Evolutionary conservation across 2,888 invertebrate species (phyloP).

Genomic region (Halocaridina rubra): DNA sequence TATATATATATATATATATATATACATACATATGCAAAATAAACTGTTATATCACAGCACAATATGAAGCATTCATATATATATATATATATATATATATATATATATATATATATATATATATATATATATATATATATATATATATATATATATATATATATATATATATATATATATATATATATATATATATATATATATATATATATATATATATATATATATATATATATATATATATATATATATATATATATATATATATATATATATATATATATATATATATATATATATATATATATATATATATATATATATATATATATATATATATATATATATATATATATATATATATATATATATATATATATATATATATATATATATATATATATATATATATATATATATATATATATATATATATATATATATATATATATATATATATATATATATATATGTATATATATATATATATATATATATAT

Average conservation of each 20-base stretch:
- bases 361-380: not conserved
- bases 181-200: not conserved
- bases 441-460: not conserved
- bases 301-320: not conserved
- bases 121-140: not conserved
- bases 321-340: not conserved
- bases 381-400: not conserved
- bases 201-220: not conserved
- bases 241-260: not conserved
- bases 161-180: not conserved
- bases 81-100: constrained; percentile 6
- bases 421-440: not conserved
- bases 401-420: not conserved
- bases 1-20: constrained; percentile 22
- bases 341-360: constrained; percentile 12
- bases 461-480: not conserved
- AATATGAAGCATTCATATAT: not conserved
- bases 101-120: not conserved
- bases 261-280: not conserved
- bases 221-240: not conserved
- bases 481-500: not conserved
- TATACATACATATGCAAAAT: too few relatives aligned
- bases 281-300: not conserved
- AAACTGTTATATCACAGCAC: too few relatives aligned
- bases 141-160: not conserved